Base-by-base conservation (phyloP, 2,888 invertebrate species). In the Nemoura dubitans region DNA sequence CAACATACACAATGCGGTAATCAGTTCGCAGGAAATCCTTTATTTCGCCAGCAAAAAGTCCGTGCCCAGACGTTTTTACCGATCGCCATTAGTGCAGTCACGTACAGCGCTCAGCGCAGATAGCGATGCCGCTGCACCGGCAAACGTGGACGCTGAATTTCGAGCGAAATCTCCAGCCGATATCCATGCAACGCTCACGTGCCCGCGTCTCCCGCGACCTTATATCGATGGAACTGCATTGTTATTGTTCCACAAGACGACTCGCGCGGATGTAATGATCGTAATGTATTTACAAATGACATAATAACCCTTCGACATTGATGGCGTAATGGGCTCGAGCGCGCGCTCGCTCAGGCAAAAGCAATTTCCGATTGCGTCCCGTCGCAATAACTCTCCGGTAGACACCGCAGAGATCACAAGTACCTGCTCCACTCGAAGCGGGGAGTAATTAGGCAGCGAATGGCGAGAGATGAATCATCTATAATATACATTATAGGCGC, bases 221-320 rank as follows among this genome's bases (percentile, higher is more conserved):
- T 59, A 78, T 78, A 78, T 78, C 28, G 26, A 14, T 78, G 78
- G 25, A 28, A 26, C 26, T 14, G 78, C 28, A 78, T 78, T 78
- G 78, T 78, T 78, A 78, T 27, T 27, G 78, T 78, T 78, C 78
- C 78, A 78, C 78, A 78, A 26, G 78, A 78, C 59, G 59, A 59
- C 6, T 10, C 59, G 3, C 59, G 3, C 59, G 59, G 78, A 78
- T 10, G 78, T 78, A 78, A 78, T 78, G 78, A 78, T 78, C 26
- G 28, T 78, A 26, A 28, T 78, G 78, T 59, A 36, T 36, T 36
- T 36, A 78, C 78, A 28, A 28, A 78, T 27, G 78, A 78, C 78
- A 26, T 59, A 59, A 59, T 59, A 59, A 59, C 59, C 21, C 59
- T 59, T 10, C 59, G 59, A 59, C 59, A 59, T 59, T 59, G 59